Percentiles rank a stretch among this genome's conserved stretches.
These are phyloP conservation scores for Philhelius pedissequus DNA, from an alignment of 2,888 invertebrate genomes.

Conservation along the genomic window DNA sequence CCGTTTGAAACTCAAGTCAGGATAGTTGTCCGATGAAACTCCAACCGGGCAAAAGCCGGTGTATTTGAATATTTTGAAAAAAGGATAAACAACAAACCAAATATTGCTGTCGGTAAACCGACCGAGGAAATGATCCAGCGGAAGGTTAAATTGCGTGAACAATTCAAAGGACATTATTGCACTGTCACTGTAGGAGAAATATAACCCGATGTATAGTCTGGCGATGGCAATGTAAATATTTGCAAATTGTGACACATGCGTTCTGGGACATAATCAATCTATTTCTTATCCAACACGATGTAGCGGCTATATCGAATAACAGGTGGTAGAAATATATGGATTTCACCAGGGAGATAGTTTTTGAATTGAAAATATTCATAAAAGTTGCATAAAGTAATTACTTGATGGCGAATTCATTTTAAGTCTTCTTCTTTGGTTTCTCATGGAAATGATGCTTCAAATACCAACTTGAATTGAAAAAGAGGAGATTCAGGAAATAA, in stretches of 20 bases:
- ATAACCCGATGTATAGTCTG: neutral
- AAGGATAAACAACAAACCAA: slow-evolving; percentile 72
- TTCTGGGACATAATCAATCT: neutral
- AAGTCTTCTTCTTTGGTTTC: no score
- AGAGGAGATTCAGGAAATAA: no score
- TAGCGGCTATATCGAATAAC: neutral
- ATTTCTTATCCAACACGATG: neutral
- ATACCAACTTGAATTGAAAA: no score
- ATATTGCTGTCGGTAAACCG: slow-evolving; percentile 50
- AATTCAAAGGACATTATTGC: slow-evolving; percentile 45
- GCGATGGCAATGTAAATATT: neutral
- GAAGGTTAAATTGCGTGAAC: slow-evolving; percentile 19
- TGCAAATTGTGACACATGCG: slow-evolving; percentile 26
- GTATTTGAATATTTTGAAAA: slow-evolving; percentile 71
- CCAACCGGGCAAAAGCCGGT: slow-evolving; percentile 71
- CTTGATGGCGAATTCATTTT: no score
- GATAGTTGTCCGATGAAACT: slow-evolving; percentile 55
- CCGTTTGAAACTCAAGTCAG: slow-evolving; percentile 50
- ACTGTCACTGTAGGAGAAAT: neutral
- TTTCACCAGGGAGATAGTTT: neutral
- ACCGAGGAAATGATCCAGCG: slow-evolving; percentile 35
- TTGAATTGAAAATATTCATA: no score
- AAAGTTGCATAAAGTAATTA: no score
- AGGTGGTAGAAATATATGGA: neutral
- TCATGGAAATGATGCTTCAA: no score